Conservation (phyloP, 2,888 invertebrate genomes). For the Bellardia bayeri region DNA sequence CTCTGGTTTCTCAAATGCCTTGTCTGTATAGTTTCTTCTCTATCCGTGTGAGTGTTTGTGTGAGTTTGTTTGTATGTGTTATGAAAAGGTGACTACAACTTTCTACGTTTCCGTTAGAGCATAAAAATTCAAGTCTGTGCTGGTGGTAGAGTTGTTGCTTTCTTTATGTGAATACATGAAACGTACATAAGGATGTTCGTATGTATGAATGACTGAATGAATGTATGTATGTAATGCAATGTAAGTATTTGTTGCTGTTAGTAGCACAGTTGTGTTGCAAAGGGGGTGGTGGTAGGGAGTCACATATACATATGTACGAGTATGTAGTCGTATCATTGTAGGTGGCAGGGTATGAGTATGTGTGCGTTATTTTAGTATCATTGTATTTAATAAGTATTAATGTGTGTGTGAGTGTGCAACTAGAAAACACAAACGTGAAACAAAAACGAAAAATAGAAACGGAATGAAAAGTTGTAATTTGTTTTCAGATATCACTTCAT, state of each 20-base stretch:
- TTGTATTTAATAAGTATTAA: not conserved
- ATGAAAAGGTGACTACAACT: constrained; percentile 42
- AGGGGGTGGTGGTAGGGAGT: not conserved
- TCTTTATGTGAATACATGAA: not conserved
- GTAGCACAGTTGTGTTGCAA: not conserved
- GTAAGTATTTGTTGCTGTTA: constrained; percentile 1
- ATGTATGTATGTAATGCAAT: not conserved
- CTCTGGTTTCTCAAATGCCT: constrained; percentile 4
- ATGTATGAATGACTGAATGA: too few relatives aligned
- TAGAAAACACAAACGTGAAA: not conserved
- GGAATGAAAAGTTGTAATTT: constrained; percentile 56
- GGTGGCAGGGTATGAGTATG: not conserved
- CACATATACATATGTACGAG: not conserved
- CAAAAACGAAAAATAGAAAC: not conserved
- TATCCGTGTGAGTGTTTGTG: not conserved
- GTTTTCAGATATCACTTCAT: constrained; percentile 63
- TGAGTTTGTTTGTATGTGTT: not conserved
- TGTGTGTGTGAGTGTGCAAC: not conserved
- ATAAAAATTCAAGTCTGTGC: constrained; percentile 51
- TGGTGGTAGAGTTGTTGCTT: not conserved
- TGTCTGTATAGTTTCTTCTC: not conserved
- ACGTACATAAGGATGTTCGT: not conserved
- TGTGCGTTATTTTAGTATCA: constrained; percentile 28
- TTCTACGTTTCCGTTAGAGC: constrained; percentile 34
- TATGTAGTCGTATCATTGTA: not conserved